These are phyloP conservation scores for Xylophagus ater DNA, from an alignment of 2,888 invertebrate genomes.

Conservation along the genomic window DNA sequence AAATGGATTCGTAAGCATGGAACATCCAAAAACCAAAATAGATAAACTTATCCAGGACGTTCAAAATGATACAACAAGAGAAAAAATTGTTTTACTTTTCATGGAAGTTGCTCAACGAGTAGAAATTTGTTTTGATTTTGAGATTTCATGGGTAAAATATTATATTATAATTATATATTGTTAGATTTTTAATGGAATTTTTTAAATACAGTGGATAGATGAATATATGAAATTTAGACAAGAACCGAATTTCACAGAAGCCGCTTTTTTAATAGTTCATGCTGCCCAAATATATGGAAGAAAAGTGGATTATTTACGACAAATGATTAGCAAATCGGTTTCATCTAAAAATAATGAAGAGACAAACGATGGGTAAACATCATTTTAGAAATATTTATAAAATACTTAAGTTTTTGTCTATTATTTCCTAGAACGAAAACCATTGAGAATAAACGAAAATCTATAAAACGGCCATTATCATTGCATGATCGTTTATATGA, in stretches of 20 bases:
- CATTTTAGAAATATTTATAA: background rate
- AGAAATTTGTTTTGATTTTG: conserved; percentile 28
- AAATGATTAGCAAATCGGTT: conserved; percentile 25
- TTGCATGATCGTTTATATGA: conserved; percentile 26
- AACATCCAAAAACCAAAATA: conserved; percentile 1
- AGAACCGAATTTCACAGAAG: conserved; percentile 20
- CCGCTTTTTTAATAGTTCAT: conserved; percentile 26
- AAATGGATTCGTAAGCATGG: no score
- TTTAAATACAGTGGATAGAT: background rate
- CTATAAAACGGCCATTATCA: conserved; percentile 19
- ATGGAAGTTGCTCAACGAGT: conserved; percentile 30
- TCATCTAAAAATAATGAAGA: conserved; percentile 3
- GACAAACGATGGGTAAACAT: background rate
- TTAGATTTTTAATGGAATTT: background rate
- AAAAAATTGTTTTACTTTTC: conserved; percentile 25
- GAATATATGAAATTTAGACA: conserved; percentile 2
- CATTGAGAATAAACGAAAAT: background rate
- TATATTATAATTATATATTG: background rate
- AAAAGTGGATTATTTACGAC: conserved; percentile 30
- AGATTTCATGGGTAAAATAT: conserved; percentile 30
- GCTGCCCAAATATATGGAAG: conserved; percentile 31
- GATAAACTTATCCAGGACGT: conserved; percentile 26
- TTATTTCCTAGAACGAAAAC: background rate
- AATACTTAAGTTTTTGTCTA: background rate
- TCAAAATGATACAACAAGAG: conserved; percentile 22